Evolutionary conservation across 2,113 vertebrate species (phyloP).

Genomic region (Tympanuchus pallidicinctus): DNA sequence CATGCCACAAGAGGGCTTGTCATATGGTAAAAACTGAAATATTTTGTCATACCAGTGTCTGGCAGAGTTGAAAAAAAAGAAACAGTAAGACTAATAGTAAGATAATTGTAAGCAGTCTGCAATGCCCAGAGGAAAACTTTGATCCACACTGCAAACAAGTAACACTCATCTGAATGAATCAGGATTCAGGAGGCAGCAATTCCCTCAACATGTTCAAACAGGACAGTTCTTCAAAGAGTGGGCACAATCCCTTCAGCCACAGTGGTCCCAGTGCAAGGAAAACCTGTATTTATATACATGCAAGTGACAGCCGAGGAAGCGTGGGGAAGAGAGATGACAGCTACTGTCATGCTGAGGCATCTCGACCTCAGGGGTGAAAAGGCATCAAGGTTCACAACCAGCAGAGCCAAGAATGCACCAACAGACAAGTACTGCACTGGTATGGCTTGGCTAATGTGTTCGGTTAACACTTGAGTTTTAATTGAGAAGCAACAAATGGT

Average conservation of each 20-base stretch:
- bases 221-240: not conserved
- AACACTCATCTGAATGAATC: not conserved
- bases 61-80: constrained; percentile 3
- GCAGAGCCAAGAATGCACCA: not conserved
- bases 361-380: not conserved
- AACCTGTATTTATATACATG: not conserved
- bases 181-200: not conserved
- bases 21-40: not conserved
- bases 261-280: accelerated
- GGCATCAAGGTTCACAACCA: not conserved
- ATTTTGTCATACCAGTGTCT: not conserved
- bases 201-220: not conserved
- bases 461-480: not conserved
- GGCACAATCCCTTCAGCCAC: accelerated
- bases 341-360: not conserved
- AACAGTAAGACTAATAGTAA: not conserved
- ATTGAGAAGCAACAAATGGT: not conserved
- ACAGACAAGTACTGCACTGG: not conserved
- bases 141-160: not conserved
- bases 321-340: not conserved
- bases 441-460: not conserved
- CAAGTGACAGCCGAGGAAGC: not conserved
- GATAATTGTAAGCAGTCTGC: not conserved
- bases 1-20: constrained; percentile 30
- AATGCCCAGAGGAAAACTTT: not conserved